phyloP scores from a whole-genome alignment of 1,140 invertebrate genomes.

The Drosophila lini region DNA sequence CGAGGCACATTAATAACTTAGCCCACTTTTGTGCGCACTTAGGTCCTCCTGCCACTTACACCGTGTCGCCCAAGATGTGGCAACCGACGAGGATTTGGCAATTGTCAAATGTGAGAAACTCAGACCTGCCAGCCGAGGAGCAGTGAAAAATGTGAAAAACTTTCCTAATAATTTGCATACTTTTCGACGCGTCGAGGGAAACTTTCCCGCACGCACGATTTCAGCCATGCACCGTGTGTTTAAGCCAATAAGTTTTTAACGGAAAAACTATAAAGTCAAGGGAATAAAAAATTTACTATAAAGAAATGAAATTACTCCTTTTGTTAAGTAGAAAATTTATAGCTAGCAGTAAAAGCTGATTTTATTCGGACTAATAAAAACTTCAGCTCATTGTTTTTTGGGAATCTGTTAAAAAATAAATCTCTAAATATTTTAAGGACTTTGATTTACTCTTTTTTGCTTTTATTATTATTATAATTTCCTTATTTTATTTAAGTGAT shows the following conservation, averaged over 20 bases:
- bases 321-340: neutral
- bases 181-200: constrained; percentile 64
- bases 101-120: constrained; percentile 63
- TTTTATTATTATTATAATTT: neutral
- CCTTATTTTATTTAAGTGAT: neutral
- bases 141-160: constrained; percentile 74
- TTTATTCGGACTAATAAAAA: neutral
- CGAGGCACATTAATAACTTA: constrained; percentile 46
- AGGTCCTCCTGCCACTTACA: constrained; percentile 26
- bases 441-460: neutral
- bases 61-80: constrained; percentile 36
- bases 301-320: neutral
- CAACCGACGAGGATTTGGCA: constrained; percentile 57
- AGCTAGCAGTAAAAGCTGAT: neutral
- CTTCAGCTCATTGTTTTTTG: neutral
- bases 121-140: constrained; percentile 9
- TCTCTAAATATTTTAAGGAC: neutral
- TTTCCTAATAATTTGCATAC: constrained; percentile 81
- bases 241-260: neutral
- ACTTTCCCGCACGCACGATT: constrained; percentile 59
- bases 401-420: neutral
- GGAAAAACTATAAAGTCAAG: neutral
- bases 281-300: neutral
- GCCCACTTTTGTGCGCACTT: constrained; percentile 48
- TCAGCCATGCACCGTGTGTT: constrained; percentile 10